Evolutionary conservation across 2,888 invertebrate species (phyloP), one percentile per base, ranked within the genome.

Genomic region (Caenorhabditis doughertyi): DNA sequence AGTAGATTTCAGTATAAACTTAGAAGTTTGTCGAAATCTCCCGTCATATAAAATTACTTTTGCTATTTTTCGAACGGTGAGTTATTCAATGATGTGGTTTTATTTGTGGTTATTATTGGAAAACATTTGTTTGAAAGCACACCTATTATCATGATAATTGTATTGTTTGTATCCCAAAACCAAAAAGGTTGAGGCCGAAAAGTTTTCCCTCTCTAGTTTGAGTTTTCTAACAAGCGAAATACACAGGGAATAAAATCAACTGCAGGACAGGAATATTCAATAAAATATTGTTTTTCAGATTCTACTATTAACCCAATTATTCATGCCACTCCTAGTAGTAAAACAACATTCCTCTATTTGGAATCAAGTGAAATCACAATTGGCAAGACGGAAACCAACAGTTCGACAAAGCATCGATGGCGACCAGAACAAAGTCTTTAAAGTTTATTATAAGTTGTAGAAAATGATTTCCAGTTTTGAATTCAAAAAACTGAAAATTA

Each of bases 1-100:
- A 13, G 83, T 85, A 4, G 83, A 83, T 44, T 81, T 74, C 29
- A 68, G 64, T 60, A 76, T 85, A 23, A 79, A 85, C 27, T 23
- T 74, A 0, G 71, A 77, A 42, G 71, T 56, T 18, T 85, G 85
- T 32, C 25, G 58, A 21, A 56, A 65, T 11, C 27, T 32, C 13
- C 58, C 70, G 3, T 64, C 67, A 1, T 85, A 85, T 39, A 77
- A 51, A 21, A 23, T 67, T 11, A 39, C 25, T 32, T 84, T 82
- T 65, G 60, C 65, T 5, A 27, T 83, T 49, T 76, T 80, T n/a
- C 35, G 84, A 81, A 51, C 77, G 70, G 84, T 84, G 5, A 64
- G 74, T 70, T 25, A 21, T 18, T 16, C 29, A 11, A 18, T 44
- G 7, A 29, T 56, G 11, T 8, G 27, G 25, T 4, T 13, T 25